A percentile compares a stretch with the other conserved stretches of the same genome.
Evolutionary conservation across 2,797 vertebrate species (phyloP).

Genomic region (Phrynocephalus guinanensis): DNA sequence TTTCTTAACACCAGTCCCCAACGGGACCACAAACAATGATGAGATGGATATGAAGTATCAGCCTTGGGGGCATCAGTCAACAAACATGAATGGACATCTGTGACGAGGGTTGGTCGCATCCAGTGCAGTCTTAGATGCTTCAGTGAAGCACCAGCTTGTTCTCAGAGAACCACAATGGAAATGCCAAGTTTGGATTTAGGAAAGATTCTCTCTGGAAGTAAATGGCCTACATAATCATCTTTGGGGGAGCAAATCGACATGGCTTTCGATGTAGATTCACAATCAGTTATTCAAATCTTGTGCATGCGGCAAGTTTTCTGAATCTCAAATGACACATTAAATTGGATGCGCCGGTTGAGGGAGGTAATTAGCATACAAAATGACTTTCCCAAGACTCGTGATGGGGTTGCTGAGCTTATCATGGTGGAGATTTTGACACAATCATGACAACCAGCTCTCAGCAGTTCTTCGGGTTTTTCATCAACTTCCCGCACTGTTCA

Average conservation of each 20-base stretch:
- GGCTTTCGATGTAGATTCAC: background rate
- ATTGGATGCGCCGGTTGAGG: constrained; percentile 63
- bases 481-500: constrained; percentile 49
- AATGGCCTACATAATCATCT: background rate
- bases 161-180: background rate
- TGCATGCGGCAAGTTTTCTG: constrained; percentile 41
- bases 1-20: too few relatives aligned
- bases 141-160: background rate
- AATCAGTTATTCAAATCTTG: constrained; percentile 60
- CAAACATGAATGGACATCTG: too few relatives aligned
- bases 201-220: fast-evolving
- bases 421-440: constrained; percentile 62
- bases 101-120: too few relatives aligned
- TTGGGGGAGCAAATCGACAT: background rate
- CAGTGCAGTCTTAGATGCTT: background rate
- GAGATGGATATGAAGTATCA: too few relatives aligned
- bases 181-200: background rate
- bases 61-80: too few relatives aligned
- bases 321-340: constrained; percentile 69
- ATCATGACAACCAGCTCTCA: constrained; percentile 59
- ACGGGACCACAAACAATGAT: too few relatives aligned
- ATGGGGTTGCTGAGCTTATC: constrained; percentile 64
- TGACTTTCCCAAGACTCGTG: constrained; percentile 63
- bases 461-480: constrained; percentile 59
- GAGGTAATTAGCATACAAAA: constrained; percentile 70